Base-by-base conservation (phyloP, 2,888 invertebrate genomes). In the Epistrophella euchroma region DNA sequence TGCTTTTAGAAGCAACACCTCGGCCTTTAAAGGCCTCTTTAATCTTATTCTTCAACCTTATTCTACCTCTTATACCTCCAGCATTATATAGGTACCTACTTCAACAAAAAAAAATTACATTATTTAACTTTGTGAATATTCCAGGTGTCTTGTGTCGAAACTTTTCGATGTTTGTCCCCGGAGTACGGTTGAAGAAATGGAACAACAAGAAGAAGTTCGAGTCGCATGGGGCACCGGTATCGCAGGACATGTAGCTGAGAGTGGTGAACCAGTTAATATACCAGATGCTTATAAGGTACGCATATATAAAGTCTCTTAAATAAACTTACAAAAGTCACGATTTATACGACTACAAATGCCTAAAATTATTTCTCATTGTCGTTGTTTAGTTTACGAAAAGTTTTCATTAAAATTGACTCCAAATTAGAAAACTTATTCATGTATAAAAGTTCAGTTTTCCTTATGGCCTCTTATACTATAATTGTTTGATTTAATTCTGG, bases 141-240 rank as follows among this genome's bases (percentile, higher is more conserved):
- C 62, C 88, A 95, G 97, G 91, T 97, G 95, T 93, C 94, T 98
- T 90, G 98, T 98, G 87, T 98, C 98, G 76, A 98, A 98, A 92
- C 94, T 98, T 88, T 98, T 98, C 93, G 98, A 98, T 93, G 98
- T 98, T 43, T 98, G 97, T 90, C 97, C 97, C 87, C 96, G 96
- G 91, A 98, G 98, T 87, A 98, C 98, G 5, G 94, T 98, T 45
- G 96, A 97, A 91, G 98, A 98, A 92, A 97, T 97, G 96, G 97
- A 97, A 92, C 96, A 97, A 91, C 96, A 97, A 89, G 97, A 98
- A 88, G 98, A 98, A 93, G 98, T 98, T 90, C 94, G 96, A 90
- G 97, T 98, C 91, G 97, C 98, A 25, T 98, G 98, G 97, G 98
- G 98, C 72, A 96, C 96, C 72, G 98, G 98, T 76, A 98, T 98